Percentiles rank a stretch among this genome's conserved stretches.
These are phyloP conservation scores for Holacanthella duospinosa DNA, from an alignment of 2,888 invertebrate genomes.

Conservation along the genomic window DNA sequence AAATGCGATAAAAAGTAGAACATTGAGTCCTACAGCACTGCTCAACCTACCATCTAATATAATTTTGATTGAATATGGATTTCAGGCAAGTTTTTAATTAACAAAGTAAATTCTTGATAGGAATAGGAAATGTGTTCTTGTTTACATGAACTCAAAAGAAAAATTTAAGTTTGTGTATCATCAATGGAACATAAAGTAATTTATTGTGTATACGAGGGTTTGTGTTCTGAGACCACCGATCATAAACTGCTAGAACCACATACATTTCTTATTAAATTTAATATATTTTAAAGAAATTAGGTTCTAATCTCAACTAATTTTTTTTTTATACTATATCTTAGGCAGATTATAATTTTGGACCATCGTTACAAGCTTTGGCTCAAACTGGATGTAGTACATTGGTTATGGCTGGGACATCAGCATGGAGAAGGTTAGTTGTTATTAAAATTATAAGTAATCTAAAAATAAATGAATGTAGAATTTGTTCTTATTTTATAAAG, in stretches of 20 bases:
- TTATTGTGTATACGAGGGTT: too few relatives aligned
- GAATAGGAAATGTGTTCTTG: too few relatives aligned
- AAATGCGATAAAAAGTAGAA: slow-evolving; percentile 12
- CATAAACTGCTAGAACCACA: slow-evolving; percentile 21
- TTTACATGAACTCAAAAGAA: too few relatives aligned
- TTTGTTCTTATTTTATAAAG: slow-evolving; percentile 39
- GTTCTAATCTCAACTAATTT: neutral
- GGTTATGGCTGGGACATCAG: slow-evolving; percentile 51
- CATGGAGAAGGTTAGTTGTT: slow-evolving; percentile 48
- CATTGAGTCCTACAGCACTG: slow-evolving; percentile 39
- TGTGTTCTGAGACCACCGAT: slow-evolving; percentile 4
- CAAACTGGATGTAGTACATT: slow-evolving; percentile 45
- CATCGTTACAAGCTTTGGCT: slow-evolving; percentile 46
- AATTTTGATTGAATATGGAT: slow-evolving; percentile 51
- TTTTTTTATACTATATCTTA: slow-evolving; percentile 38
- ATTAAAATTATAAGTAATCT: neutral
- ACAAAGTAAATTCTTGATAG: too few relatives aligned
- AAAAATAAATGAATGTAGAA: neutral
- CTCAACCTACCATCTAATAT: slow-evolving; percentile 46
- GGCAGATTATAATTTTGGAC: slow-evolving; percentile 49
- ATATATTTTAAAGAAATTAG: slow-evolving; percentile 12
- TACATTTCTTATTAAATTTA: slow-evolving; percentile 16
- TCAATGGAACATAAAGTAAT: too few relatives aligned
- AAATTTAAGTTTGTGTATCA: slow-evolving; percentile 16
- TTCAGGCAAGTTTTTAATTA: slow-evolving; percentile 44